A percentile compares a stretch with the other conserved stretches of the same genome.
Evolutionary conservation across 1,140 invertebrate genomes (phyloP).

Genomic region (Aphidius gifuensis): DNA sequence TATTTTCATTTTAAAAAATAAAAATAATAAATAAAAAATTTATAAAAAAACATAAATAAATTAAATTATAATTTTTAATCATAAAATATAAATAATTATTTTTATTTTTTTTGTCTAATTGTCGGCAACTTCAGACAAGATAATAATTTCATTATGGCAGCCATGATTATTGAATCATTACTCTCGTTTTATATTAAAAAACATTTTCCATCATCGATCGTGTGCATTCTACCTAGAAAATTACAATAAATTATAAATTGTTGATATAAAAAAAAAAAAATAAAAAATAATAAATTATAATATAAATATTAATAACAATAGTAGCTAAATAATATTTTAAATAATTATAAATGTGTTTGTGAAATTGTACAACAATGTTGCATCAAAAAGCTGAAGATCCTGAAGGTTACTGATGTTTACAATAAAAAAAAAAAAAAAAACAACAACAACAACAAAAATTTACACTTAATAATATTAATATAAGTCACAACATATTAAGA

Average conservation of each 20-base stretch:
- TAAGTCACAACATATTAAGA: too few relatives aligned
- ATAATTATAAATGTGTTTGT: background rate
- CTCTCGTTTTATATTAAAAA: background rate
- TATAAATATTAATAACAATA: background rate
- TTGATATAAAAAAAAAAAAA: background rate
- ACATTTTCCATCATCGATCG: too few relatives aligned
- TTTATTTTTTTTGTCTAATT: too few relatives aligned
- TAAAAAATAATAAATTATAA: background rate
- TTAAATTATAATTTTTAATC: too few relatives aligned
- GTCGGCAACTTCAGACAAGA: background rate
- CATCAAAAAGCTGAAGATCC: conserved; percentile 1
- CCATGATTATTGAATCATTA: too few relatives aligned
- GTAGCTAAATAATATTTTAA: background rate
- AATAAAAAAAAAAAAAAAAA: background rate
- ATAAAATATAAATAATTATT: too few relatives aligned
- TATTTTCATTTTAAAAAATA: too few relatives aligned
- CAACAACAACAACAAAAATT: background rate
- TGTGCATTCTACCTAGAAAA: too few relatives aligned
- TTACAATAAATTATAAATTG: background rate
- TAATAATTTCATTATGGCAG: too few relatives aligned
- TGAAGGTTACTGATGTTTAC: background rate
- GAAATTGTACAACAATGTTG: conserved; percentile 9
- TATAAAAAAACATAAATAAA: too few relatives aligned
- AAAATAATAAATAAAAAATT: too few relatives aligned
- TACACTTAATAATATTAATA: background rate